Conservation (phyloP, 2,888 invertebrate genomes). For the Amphipoea oculea region DNA sequence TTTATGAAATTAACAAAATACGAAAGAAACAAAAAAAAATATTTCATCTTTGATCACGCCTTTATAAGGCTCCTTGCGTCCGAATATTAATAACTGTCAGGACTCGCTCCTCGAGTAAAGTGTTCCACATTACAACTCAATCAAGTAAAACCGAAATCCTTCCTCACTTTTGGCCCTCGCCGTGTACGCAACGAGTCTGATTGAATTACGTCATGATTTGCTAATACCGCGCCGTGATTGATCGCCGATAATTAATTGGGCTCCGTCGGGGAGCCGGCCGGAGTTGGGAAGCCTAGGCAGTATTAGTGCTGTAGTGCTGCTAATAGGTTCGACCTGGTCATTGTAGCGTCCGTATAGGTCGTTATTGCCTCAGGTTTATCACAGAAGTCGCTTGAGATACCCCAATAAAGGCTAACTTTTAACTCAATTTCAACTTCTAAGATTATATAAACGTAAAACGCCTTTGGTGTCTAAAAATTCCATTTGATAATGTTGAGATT, state of each 20-base stretch:
- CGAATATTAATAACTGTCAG: slow-evolving; percentile 22
- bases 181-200: slow-evolving; percentile 49
- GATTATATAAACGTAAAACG: background rate
- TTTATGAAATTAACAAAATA: background rate
- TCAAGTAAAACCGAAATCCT: slow-evolving; percentile 42
- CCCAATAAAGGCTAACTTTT: background rate
- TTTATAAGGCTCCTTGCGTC: background rate
- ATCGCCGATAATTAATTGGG: slow-evolving; percentile 58
- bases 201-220: slow-evolving; percentile 64
- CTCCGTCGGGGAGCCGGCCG: slow-evolving; percentile 2
- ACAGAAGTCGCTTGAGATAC: no score
- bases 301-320: slow-evolving; percentile 13
- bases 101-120: background rate
- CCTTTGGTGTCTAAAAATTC: background rate
- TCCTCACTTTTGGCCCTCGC: slow-evolving; percentile 11
- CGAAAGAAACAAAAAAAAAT: background rate
- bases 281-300: slow-evolving; percentile 26
- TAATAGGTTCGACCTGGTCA: slow-evolving; percentile 20
- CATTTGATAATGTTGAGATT: background rate
- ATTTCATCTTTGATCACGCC: background rate
- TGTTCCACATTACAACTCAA: slow-evolving; percentile 31
- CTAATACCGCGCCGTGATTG: slow-evolving; percentile 57
- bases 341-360: background rate
- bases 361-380: background rate
- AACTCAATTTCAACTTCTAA: background rate